These are phyloP conservation scores for Drosophila infuscata DNA, from an alignment of 2,888 invertebrate species.

Conservation along the genomic window DNA sequence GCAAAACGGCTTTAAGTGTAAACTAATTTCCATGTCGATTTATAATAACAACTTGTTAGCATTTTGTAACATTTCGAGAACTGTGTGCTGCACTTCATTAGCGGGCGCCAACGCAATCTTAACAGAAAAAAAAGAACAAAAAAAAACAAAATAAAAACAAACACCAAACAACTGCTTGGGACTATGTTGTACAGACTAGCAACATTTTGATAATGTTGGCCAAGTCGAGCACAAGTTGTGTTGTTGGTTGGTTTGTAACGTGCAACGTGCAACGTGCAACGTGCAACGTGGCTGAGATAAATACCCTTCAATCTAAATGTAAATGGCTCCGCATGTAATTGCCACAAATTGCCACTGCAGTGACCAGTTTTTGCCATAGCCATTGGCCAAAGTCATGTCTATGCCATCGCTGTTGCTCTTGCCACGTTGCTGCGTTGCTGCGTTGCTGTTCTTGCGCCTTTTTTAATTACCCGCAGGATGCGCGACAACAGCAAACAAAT, in stretches of 20 bases:
- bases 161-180: not conserved
- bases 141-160: not conserved
- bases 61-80: conserved; percentile 67
- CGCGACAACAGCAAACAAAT: conserved; percentile 82
- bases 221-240: conserved; percentile 36
- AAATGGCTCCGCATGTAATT: conserved; percentile 83
- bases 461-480: conserved; percentile 82
- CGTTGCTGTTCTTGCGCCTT: conserved; percentile 78
- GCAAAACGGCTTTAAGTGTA: conserved; percentile 82
- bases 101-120: conserved; percentile 69
- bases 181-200: conserved; percentile 12
- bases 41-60: conserved; percentile 82
- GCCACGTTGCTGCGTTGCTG: conserved; percentile 54
- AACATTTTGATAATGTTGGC: conserved; percentile 59
- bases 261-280: conserved; percentile 42
- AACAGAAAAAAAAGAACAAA: not conserved
- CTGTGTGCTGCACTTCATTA: conserved; percentile 69
- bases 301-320: conserved; percentile 82
- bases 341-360: conserved; percentile 83
- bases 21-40: conserved; percentile 84
- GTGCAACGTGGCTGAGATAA: conserved; percentile 71
- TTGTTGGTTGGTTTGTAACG: conserved; percentile 22
- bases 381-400: conserved; percentile 73
- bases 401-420: conserved; percentile 56
- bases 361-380: conserved; percentile 78